Percentiles rank a stretch among this genome's conserved stretches.
Evolutionary conservation across 2,113 vertebrate species (phyloP).

Genomic region (Onychostruthus taczanowskii): DNA sequence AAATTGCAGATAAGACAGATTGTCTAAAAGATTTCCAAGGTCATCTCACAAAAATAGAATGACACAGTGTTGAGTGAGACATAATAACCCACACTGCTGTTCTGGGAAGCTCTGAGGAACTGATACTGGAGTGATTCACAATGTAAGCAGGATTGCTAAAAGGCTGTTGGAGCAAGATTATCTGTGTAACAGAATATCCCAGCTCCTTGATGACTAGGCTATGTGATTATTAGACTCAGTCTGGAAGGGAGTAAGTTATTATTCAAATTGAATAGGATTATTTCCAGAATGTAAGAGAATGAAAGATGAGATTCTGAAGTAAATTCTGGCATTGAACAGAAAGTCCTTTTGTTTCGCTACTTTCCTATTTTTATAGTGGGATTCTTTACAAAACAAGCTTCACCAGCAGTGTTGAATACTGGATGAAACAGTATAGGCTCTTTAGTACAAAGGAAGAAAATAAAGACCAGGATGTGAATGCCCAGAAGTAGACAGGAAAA

Average conservation of each 20-base stretch:
- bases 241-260: not conserved
- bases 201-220: not conserved
- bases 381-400: not conserved
- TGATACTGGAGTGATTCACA: not conserved
- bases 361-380: not conserved
- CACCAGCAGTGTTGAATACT: not conserved
- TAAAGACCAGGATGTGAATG: not conserved
- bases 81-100: not conserved
- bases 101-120: slow-evolving; percentile 27
- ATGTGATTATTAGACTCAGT: not conserved
- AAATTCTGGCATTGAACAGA: not conserved
- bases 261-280: not conserved
- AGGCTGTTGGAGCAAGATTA: not conserved
- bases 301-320: not conserved
- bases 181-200: not conserved
- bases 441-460: not conserved
- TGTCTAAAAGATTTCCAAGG: not conserved
- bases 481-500: not conserved
- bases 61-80: not conserved
- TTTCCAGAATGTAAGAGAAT: not conserved
- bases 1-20: not conserved
- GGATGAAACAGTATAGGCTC: not conserved
- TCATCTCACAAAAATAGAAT: not conserved
- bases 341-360: not conserved
- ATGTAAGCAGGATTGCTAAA: not conserved